Evolutionary conservation across 2,888 invertebrate genomes (phyloP).

Genomic region (Rugalucina vietnamica): DNA sequence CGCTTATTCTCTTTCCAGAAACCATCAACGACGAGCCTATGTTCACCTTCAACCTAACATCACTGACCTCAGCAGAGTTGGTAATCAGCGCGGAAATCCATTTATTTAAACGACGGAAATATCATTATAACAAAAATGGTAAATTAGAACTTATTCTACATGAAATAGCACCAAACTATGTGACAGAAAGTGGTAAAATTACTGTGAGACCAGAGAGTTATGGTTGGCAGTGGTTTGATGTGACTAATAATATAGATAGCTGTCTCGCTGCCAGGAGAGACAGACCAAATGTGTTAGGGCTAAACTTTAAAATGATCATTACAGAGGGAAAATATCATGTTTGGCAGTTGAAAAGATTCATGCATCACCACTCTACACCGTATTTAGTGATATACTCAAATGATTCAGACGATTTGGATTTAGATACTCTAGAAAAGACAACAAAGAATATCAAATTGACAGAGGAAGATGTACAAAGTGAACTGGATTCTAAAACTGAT

Average conservation of each 20-base stretch:
- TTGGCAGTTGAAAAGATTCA: conserved; percentile 75
- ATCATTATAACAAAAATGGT: conserved; percentile 49
- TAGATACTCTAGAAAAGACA: conserved; percentile 73
- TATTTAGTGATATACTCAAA: conserved; percentile 83
- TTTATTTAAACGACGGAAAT: conserved; percentile 77
- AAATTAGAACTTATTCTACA: conserved; percentile 72
- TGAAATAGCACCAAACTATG: conserved; percentile 74
- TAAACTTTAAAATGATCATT: conserved; percentile 74
- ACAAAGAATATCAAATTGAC: conserved; percentile 51
- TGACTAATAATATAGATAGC: conserved; percentile 76
- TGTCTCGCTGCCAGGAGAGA: conserved; percentile 71
- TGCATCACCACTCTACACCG: conserved; percentile 79
- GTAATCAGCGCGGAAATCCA: conserved; percentile 83
- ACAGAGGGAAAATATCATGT: conserved; percentile 67
- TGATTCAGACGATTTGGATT: conserved; percentile 77
- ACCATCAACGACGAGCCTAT: conserved; percentile 82
- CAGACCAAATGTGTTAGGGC: conserved; percentile 75
- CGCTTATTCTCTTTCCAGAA: conserved; percentile 67
- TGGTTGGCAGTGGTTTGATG: conserved; percentile 82
- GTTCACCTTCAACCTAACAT: conserved; percentile 84
- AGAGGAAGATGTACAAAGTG: conserved; percentile 24
- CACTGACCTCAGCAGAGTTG: conserved; percentile 79
- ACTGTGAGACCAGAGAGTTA: conserved; percentile 68
- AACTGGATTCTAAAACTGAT: conserved; percentile 27
- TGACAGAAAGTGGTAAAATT: conserved; percentile 69